Evolutionary conservation across 2,113 vertebrate genomes (phyloP).

Genomic region (Amphiprion percula): DNA sequence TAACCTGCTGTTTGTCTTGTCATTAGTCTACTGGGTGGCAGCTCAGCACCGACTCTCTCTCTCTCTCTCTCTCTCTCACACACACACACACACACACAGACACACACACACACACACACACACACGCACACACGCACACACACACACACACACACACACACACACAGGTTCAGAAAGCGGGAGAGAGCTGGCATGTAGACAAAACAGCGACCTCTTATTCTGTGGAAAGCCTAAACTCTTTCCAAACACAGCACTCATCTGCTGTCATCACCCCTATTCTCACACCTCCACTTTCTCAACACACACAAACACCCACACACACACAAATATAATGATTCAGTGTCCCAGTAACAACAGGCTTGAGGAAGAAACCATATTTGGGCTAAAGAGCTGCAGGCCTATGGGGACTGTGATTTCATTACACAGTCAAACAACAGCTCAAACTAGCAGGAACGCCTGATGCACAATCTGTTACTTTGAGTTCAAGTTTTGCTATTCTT

Average conservation of each 20-base stretch:
- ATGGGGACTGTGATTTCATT: slow-evolving; percentile 11
- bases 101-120: slow-evolving; percentile 28
- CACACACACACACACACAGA: slow-evolving; percentile 19
- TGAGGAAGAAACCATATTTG: slow-evolving; percentile 62
- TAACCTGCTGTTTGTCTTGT: slow-evolving; percentile 75
- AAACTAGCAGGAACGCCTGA: not conserved
- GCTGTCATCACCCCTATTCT: slow-evolving; percentile 59
- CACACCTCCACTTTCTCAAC: slow-evolving; percentile 54
- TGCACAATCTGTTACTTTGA: not conserved
- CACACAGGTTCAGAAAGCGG: not conserved
- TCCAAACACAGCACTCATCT: slow-evolving; percentile 68
- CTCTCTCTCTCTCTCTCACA: too few relatives aligned
- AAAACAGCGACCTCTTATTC: slow-evolving; percentile 59
- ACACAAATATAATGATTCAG: slow-evolving; percentile 12
- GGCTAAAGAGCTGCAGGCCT: slow-evolving; percentile 15
- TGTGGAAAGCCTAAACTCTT: slow-evolving; percentile 56
- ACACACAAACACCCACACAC: slow-evolving; percentile 38
- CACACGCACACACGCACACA: slow-evolving; percentile 33
- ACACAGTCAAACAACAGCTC: slow-evolving; percentile 33
- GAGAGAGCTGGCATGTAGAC: slow-evolving; percentile 56
- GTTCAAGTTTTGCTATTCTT: not conserved
- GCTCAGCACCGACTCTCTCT: slow-evolving; percentile 27
- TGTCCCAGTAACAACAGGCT: slow-evolving; percentile 30
- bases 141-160: slow-evolving; percentile 44
- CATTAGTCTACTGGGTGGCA: slow-evolving; percentile 69